phyloP scores from a whole-genome alignment of 2,888 invertebrate genomes.

The Diaprepes abbreviatus region DNA sequence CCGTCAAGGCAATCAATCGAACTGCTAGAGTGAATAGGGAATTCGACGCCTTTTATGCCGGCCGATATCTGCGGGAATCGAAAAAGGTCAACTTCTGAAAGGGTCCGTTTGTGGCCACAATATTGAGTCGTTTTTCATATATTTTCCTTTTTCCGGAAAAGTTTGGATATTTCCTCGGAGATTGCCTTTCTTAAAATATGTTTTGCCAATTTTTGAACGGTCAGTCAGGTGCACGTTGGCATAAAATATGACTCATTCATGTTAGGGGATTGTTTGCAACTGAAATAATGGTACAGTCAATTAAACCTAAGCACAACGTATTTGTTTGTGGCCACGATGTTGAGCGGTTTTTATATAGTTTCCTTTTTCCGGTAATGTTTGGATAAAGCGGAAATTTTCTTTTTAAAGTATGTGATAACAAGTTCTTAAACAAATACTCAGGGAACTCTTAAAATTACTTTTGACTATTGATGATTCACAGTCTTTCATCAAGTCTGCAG shows the following conservation, averaged over 20 bases:
- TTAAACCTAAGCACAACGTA: too few relatives aligned
- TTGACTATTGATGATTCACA: too few relatives aligned
- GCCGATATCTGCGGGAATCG: slow-evolving; percentile 12
- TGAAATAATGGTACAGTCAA: too few relatives aligned
- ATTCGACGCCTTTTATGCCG: slow-evolving; percentile 5
- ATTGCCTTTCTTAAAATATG: slow-evolving; percentile 14
- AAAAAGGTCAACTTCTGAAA: slow-evolving; percentile 15
- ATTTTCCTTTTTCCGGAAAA: slow-evolving; percentile 11
- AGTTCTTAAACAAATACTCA: too few relatives aligned
- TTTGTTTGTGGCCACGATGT: too few relatives aligned
- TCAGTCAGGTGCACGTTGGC: background rate
- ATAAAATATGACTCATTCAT: background rate
- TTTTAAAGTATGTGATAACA: too few relatives aligned
- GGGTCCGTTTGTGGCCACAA: slow-evolving; percentile 12
- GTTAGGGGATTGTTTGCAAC: too few relatives aligned
- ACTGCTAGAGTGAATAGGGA: slow-evolving; percentile 9
- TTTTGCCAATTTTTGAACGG: slow-evolving; percentile 5
- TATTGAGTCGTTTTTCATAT: slow-evolving; percentile 19
- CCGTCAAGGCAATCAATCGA: background rate
- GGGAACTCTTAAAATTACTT: too few relatives aligned
- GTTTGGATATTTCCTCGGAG: background rate
- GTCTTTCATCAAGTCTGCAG: too few relatives aligned
- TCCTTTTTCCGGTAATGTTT: too few relatives aligned
- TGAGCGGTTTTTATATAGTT: too few relatives aligned
- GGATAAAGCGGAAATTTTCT: too few relatives aligned